Conservation (phyloP, 2,888 invertebrate genomes). For the Brachyptera risi region DNA sequence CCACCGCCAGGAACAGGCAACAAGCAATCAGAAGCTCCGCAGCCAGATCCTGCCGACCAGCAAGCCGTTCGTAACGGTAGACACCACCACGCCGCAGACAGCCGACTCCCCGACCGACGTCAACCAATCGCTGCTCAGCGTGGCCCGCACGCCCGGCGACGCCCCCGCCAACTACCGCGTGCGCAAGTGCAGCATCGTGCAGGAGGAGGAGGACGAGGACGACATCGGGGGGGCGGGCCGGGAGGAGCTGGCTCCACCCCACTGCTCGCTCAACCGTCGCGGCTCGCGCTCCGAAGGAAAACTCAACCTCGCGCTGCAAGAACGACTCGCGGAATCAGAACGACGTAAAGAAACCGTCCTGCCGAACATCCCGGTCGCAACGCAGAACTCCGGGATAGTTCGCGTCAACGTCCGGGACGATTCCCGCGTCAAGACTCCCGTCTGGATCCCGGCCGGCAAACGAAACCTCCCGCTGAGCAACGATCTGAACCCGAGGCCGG, state of each 20-base stretch:
- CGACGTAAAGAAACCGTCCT: conserved; percentile 51
- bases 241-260: conserved; percentile 47
- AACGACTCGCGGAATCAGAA: conserved; percentile 49
- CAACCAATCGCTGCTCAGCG: conserved; percentile 47
- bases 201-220: conserved; percentile 89
- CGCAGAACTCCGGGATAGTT: background rate
- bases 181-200: conserved; percentile 87
- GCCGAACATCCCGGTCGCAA: background rate
- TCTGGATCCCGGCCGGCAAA: conserved; percentile 42
- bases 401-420: conserved; percentile 21
- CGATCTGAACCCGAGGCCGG: conserved; percentile 2
- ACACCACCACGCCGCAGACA: conserved; percentile 39
- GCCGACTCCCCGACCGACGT: conserved; percentile 38
- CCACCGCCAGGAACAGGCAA: conserved; percentile 61
- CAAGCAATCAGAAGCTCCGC: conserved; percentile 44
- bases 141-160: conserved; percentile 65
- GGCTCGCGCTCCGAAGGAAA: conserved; percentile 79
- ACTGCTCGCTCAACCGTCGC: conserved; percentile 56
- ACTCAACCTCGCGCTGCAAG: conserved; percentile 64
- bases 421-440: conserved; percentile 35
- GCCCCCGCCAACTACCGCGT: conserved; percentile 51
- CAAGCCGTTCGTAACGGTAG: conserved; percentile 38
- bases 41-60: conserved; percentile 4
- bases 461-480: conserved; percentile 9
- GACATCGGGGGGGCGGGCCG: conserved; percentile 54